phyloP scores from a whole-genome alignment of 2,888 invertebrate species.

The Idaea dimidiata region DNA sequence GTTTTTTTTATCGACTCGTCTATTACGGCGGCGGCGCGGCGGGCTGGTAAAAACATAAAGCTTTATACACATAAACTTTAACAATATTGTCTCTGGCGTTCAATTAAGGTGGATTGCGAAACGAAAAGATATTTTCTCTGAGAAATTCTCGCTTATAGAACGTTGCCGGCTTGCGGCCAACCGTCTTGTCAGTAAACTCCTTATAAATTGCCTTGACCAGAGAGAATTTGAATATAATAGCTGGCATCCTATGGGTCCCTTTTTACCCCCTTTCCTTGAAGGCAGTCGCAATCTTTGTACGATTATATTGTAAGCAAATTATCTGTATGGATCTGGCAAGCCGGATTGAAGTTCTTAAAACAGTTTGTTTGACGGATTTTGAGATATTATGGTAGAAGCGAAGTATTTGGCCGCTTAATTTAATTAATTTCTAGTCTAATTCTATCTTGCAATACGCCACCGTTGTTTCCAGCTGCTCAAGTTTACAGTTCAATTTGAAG shows the following conservation, averaged over 20 bases:
- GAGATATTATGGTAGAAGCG: slow-evolving; percentile 5
- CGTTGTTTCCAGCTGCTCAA: too few relatives aligned
- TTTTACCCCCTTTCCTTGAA: slow-evolving; percentile 70
- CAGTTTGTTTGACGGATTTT: slow-evolving; percentile 44
- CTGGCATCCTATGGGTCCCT: slow-evolving; percentile 61
- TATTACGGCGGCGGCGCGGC: slow-evolving; percentile 23
- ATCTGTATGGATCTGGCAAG: slow-evolving; percentile 73
- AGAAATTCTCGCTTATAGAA: slow-evolving; percentile 65
- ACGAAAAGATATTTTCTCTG: slow-evolving; percentile 59
- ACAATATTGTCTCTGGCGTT: slow-evolving; percentile 69
- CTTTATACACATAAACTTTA: slow-evolving; percentile 48
- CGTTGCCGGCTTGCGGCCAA: slow-evolving; percentile 45
- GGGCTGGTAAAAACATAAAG: slow-evolving; percentile 32
- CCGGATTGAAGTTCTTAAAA: slow-evolving; percentile 45
- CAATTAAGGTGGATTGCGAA: slow-evolving; percentile 66
- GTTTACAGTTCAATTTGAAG: too few relatives aligned
- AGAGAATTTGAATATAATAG: slow-evolving; percentile 80
- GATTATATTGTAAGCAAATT: slow-evolving; percentile 82
- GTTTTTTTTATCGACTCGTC: slow-evolving; percentile 21
- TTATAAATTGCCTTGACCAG: slow-evolving; percentile 76
- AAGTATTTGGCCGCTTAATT: too few relatives aligned
- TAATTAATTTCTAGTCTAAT: too few relatives aligned
- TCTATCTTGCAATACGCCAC: too few relatives aligned
- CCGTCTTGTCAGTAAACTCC: slow-evolving; percentile 78
- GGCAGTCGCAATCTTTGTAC: slow-evolving; percentile 69